Percentiles rank a stretch among this genome's conserved stretches.
Evolutionary conservation across 2,797 vertebrate genomes (phyloP).

Genomic region (Enteromius argenteus): DNA sequence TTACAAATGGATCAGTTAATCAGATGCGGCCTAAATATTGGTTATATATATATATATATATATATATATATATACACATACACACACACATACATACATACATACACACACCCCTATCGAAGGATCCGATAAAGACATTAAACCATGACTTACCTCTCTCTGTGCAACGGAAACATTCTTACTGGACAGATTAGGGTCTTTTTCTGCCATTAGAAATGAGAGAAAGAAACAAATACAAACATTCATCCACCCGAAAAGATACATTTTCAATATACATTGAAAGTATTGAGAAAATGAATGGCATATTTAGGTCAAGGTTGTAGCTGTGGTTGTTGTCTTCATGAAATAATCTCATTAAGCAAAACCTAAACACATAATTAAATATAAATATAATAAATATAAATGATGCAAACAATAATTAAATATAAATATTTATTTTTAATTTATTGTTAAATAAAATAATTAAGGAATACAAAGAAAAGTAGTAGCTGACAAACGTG

Average conservation of each 20-base stretch:
- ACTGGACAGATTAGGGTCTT: constrained; percentile 68
- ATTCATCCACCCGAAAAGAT: background rate
- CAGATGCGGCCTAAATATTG: background rate
- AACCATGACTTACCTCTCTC: constrained; percentile 79
- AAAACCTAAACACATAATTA: background rate
- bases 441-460: background rate
- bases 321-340: background rate
- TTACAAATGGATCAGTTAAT: background rate
- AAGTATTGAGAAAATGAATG: background rate
- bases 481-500: background rate
- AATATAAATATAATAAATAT: too few relatives aligned
- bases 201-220: constrained; percentile 67
- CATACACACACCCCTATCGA: too few relatives aligned
- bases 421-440: background rate
- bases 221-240: constrained; percentile 1
- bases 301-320: constrained; percentile 22
- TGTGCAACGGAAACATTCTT: constrained; percentile 84
- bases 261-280: background rate
- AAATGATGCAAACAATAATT: background rate
- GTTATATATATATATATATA: too few relatives aligned
- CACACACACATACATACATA: too few relatives aligned
- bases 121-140: background rate
- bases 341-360: background rate
- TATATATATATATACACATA: too few relatives aligned
- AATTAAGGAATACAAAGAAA: background rate